phyloP scores from a whole-genome alignment of 1,140 invertebrate genomes.

The Pomacea maculata region DNA sequence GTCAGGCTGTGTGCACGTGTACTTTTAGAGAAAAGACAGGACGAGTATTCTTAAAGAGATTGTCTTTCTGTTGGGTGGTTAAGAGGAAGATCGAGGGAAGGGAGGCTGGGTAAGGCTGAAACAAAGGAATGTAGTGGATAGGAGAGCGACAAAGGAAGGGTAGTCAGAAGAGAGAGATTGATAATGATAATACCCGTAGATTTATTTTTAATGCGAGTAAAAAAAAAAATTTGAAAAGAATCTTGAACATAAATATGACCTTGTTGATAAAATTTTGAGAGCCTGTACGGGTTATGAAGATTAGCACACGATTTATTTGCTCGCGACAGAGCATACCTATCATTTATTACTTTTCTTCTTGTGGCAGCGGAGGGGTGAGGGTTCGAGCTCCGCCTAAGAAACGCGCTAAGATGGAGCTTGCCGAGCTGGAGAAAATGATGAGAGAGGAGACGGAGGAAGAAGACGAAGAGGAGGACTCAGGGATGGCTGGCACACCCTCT shows the following conservation, averaged over 20 bases:
- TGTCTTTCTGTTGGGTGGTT: too few species aligned
- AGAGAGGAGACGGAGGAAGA: slow-evolving; percentile 39
- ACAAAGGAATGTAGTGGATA: too few species aligned
- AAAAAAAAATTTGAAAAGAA: background rate
- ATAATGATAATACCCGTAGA: background rate
- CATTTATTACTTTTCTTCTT: background rate
- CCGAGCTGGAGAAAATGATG: slow-evolving; percentile 29
- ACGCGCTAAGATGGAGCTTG: slow-evolving; percentile 51
- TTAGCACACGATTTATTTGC: too few species aligned
- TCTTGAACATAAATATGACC: background rate
- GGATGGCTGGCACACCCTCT: background rate
- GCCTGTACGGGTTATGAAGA: too few species aligned
- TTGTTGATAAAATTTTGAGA: too few species aligned
- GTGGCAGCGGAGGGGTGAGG: slow-evolving; percentile 25
- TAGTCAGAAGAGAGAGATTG: background rate
- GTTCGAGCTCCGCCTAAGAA: slow-evolving; percentile 58
- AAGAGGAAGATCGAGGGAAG: too few species aligned
- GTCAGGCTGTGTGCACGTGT: slow-evolving; percentile 12
- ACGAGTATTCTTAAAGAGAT: too few species aligned
- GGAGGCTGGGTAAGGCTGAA: too few species aligned
- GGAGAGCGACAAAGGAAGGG: too few species aligned
- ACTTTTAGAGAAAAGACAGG: background rate
- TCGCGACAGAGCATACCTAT: background rate
- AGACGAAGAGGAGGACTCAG: slow-evolving; percentile 5
- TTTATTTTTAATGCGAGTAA: background rate